Evolutionary conservation across 1,140 invertebrate species (phyloP), one percentile per base, ranked within the genome.

Genomic region (Heliconius eleuchia): DNA sequence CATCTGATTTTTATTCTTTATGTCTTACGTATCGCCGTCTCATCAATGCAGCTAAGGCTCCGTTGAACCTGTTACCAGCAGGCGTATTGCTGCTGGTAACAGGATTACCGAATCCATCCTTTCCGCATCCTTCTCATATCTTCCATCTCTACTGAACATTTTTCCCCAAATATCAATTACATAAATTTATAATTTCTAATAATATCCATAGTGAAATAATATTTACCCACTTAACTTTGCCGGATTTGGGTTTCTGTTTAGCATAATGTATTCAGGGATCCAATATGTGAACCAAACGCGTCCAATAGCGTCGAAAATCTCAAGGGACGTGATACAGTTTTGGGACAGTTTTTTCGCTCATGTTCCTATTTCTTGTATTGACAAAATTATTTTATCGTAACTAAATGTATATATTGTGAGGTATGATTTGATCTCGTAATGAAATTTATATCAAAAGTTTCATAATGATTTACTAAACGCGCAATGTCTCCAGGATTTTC

Each of bases 261-360:
- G 81, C 86, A 88, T 88, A 86, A 88, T 88, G 80, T 88, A 88
- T 88, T 86, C 86, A 86, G 85, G 86, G 86, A 88, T 85, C 83
- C 84, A 82, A 86, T 87, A 87, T 87, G 82, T 81, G 84, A 84
- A 84, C 82, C 81, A 84, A 85, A 86, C 83, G 82, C 80, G 80
- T 81, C 78, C 78, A 81, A 86, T 84, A 81, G 80, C 81, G 82
- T 75, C 74, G 80, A 84, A 85, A 85, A 80, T 77, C 75, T 77
- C 79, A 2, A 46, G 55, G 66, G 79, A 73, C 70, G 70, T 77
- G 55, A 80, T 55, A 76, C 74, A 71, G 80, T 79, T 78, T 80
- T 30, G 73, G 78, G 71, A 42, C 74, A 42, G 19, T 55, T 72
- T 52, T 76, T 50, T 72, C 23, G 39, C 7, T 55, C 11, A 66